These are phyloP conservation scores for Siderastrea siderea DNA, from an alignment of 92 coral and sea anemone species.

Conservation along the genomic window DNA sequence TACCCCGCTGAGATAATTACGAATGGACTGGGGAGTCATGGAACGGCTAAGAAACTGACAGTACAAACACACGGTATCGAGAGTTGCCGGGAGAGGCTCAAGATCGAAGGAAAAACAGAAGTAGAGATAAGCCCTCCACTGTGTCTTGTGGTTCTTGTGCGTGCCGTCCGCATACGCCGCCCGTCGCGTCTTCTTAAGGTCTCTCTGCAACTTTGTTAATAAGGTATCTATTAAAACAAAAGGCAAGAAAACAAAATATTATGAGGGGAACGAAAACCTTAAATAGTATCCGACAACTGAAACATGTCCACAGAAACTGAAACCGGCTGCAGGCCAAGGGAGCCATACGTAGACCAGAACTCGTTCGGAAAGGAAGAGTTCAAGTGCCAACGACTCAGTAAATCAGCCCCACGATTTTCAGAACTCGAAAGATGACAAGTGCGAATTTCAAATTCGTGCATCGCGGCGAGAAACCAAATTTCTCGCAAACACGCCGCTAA, in stretches of 20 bases:
- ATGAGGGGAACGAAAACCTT: neutral
- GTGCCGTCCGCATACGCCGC: no score
- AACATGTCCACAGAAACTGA: neutral
- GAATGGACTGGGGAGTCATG: neutral
- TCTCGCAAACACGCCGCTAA: no score
- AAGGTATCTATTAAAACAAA: neutral
- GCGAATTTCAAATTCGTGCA: no score
- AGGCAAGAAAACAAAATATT: neutral
- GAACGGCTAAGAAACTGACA: constrained; percentile 13
- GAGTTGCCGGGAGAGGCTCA: neutral
- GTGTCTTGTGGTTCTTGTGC: no score
- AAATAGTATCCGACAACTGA: neutral
- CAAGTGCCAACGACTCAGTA: constrained; percentile 24
- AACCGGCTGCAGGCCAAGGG: no score
- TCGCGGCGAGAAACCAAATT: no score
- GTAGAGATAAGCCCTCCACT: neutral
- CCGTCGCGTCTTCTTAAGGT: no score
- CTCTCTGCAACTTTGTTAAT: no score
- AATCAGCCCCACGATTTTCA: constrained; percentile 8
- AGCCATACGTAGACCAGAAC: neutral
- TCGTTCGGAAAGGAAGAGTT: neutral
- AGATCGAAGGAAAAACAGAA: constrained; percentile 14
- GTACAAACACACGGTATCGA: neutral
- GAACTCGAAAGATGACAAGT: no score
- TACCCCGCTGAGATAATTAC: neutral